A percentile compares a stretch with the other conserved stretches of the same genome.
These are phyloP conservation scores for Coenonympha arcania DNA, from an alignment of 2,888 invertebrate species.

Conservation along the genomic window DNA sequence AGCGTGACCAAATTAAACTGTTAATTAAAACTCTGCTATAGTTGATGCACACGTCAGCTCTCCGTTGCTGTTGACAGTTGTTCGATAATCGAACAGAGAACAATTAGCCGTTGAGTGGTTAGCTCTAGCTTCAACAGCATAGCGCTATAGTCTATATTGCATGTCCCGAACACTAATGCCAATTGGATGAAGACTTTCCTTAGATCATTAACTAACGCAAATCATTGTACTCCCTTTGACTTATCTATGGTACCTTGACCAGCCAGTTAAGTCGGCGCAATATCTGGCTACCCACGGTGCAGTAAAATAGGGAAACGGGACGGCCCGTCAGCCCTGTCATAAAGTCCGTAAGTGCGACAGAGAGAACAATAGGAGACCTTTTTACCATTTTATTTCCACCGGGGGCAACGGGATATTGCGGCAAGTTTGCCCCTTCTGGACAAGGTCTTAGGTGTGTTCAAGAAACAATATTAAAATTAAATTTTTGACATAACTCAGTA, in stretches of 20 bases:
- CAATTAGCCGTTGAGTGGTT: slow-evolving; percentile 70
- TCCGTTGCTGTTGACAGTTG: slow-evolving; percentile 61
- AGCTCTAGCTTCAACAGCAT: slow-evolving; percentile 66
- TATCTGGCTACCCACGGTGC: too few relatives aligned
- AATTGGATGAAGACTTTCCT: background rate
- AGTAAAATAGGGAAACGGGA: too few relatives aligned
- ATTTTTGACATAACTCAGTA: background rate
- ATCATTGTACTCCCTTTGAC: background rate
- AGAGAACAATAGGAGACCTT: too few relatives aligned
- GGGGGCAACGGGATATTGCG: too few relatives aligned
- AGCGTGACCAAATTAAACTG: slow-evolving; percentile 4
- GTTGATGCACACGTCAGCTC: slow-evolving; percentile 43
- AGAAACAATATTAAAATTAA: background rate
- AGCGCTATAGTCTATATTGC: slow-evolving; percentile 46
- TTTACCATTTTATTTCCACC: too few relatives aligned
- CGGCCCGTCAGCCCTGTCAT: too few relatives aligned
- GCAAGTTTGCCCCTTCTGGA: too few relatives aligned
- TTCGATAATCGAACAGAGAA: slow-evolving; percentile 70
- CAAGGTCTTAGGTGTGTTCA: background rate
- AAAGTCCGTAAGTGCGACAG: too few relatives aligned
- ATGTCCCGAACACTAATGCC: slow-evolving; percentile 35
- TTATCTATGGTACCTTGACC: too few relatives aligned
- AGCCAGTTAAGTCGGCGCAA: too few relatives aligned
- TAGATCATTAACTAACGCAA: background rate
- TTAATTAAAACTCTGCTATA: slow-evolving; percentile 29